These are phyloP conservation scores for Tubulanus polymorphus DNA, from an alignment of 2,888 invertebrate species.

Conservation along the genomic window DNA sequence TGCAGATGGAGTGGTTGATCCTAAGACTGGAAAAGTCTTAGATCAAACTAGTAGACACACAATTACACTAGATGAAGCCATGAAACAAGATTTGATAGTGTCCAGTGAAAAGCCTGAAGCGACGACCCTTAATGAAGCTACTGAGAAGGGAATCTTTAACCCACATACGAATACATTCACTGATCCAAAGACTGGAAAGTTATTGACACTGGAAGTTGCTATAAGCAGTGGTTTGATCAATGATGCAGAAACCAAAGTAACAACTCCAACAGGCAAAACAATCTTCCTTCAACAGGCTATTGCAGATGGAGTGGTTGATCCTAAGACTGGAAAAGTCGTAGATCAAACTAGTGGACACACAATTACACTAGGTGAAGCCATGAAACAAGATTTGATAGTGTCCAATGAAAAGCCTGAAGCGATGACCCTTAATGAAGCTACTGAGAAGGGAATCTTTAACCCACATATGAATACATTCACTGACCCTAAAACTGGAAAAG, in stretches of 20 bases:
- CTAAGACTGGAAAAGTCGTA: conserved; percentile 25
- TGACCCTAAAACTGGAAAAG: conserved; percentile 25
- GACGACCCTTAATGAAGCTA: too few relatives aligned
- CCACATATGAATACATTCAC: conserved; percentile 6
- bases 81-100: conserved; percentile 18
- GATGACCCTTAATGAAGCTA: conserved; percentile 31
- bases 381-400: too few relatives aligned
- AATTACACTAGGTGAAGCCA: neutral
- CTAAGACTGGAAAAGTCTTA: conserved; percentile 25
- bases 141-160: conserved; percentile 82
- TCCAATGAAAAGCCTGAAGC: too few relatives aligned
- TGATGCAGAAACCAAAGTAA: too few relatives aligned
- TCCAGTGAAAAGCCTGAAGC: conserved; percentile 3
- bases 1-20: conserved; percentile 21
- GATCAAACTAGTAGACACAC: conserved; percentile 28
- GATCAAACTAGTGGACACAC: neutral
- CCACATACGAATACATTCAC: conserved; percentile 75
- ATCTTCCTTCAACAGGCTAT: conserved; percentile 69
- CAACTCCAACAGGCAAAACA: too few relatives aligned
- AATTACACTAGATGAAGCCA: conserved; percentile 33
- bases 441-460: conserved; percentile 18
- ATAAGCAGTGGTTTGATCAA: conserved; percentile 56
- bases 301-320: conserved; percentile 51
- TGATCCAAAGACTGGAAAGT: conserved; percentile 68
- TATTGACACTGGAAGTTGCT: conserved; percentile 38